These are phyloP conservation scores for Eilema griseolum DNA, from an alignment of 2,888 invertebrate species.

Conservation along the genomic window DNA sequence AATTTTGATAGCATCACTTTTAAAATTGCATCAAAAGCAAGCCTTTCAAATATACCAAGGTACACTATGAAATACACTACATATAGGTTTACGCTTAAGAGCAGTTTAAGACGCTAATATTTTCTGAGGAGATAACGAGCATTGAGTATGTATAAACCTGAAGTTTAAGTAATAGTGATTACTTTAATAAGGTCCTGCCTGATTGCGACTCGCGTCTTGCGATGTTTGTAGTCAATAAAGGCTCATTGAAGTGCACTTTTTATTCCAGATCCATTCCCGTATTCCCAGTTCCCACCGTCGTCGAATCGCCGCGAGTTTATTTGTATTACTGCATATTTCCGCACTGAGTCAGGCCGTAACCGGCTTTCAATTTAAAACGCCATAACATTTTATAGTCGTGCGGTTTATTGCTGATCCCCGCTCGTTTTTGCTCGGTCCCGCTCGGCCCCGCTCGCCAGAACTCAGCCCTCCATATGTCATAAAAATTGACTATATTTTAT, in stretches of 20 bases:
- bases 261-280: not conserved
- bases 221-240: not conserved
- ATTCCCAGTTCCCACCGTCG: not conserved
- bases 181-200: not conserved
- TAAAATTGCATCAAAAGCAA: no score
- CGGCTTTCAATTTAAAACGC: constrained; percentile 50
- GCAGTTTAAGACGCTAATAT: not conserved
- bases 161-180: not conserved
- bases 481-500: constrained; percentile 43
- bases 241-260: constrained; percentile 1
- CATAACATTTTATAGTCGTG: constrained; percentile 43
- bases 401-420: constrained; percentile 43
- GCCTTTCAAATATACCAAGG: no score
- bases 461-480: constrained; percentile 34
- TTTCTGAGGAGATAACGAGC: not conserved
- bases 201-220: not conserved
- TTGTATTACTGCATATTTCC: constrained; percentile 27
- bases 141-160: not conserved
- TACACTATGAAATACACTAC: no score
- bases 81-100: not conserved
- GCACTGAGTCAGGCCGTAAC: constrained; percentile 36
- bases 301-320: constrained; percentile 13
- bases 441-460: constrained; percentile 20
- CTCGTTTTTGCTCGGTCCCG: constrained; percentile 40
- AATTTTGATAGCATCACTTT: no score